Base-by-base conservation (phyloP, 2,888 invertebrate genomes). In the Oscheius sp. region DNA sequence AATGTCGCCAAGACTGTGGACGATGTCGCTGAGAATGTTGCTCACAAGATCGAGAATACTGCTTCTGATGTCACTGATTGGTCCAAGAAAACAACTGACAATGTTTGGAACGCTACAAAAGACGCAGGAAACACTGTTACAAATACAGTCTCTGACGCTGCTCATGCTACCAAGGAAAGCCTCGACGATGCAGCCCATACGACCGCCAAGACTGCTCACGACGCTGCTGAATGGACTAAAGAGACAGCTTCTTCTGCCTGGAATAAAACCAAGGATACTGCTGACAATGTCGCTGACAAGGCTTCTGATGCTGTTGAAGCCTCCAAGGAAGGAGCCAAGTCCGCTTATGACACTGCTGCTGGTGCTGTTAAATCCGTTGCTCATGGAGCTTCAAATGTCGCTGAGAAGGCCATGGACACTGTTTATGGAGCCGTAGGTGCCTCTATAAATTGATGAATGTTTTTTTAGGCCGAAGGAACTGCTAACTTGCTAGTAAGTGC, bases 51-150 rank as follows among this genome's bases (percentile, higher is more conserved):
- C 14, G n/a, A 32, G 2, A 44, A 44, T 6, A 26, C 38, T 2
- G 59, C 44, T n/a, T 30, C 26, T 17, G 59, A 59, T 20, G 59
- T 26, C 59, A 28, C 14, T 8, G 44, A 59, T n/a, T 59, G 44
- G 41, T 26, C 44, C 8, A 59, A 62, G 32, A 44, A 59, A 8
- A 45, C 38, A 2, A 26, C 59, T 45, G 26, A 20, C 20, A 41
- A 38, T 12, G 59, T 44, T 26, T 59, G 41, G 59, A 44, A 41
- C 1, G 12, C 17, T 2, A 14, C 59, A n/a, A 45, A 59, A 44
- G 62, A 62, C 1, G 32, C 20, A 14, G 33, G 24, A 14, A n/a
- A 32, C 22, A 20, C 12, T 26, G 44, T 30, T 44, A 30, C 59
- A n/a, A 24, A 41, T 26, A 17, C 44, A 14, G 14, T 44, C 14